Percentiles rank a stretch among this genome's conserved stretches.
phyloP scores from a whole-genome alignment of 2,888 invertebrate species.

The Noctua janthina region DNA sequence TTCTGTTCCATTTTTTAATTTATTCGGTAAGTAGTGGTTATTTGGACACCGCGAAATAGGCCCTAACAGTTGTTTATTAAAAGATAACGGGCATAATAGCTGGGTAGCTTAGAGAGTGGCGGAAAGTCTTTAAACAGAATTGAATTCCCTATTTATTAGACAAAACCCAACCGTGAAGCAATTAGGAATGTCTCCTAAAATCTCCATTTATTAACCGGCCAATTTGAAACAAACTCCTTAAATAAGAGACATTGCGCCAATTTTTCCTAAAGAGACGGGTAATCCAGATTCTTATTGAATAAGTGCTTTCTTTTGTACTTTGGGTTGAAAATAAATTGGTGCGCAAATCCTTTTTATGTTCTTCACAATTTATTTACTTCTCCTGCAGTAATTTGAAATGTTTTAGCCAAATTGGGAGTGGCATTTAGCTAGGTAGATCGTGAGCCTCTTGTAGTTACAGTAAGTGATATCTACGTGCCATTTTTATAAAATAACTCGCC shows the following conservation, averaged over 20 bases:
- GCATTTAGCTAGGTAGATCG: neutral
- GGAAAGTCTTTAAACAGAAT: neutral
- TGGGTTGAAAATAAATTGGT: slow-evolving; percentile 50
- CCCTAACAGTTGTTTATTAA: no score
- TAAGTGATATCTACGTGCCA: no score
- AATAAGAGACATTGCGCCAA: slow-evolving; percentile 38
- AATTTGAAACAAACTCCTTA: slow-evolving; percentile 51
- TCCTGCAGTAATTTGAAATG: slow-evolving; percentile 31
- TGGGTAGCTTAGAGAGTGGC: neutral
- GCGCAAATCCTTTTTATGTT: slow-evolving; percentile 42
- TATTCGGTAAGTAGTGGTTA: no score
- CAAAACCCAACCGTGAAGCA: slow-evolving; percentile 6
- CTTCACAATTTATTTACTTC: slow-evolving; percentile 26
- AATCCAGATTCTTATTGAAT: slow-evolving; percentile 54
- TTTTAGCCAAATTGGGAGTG: slow-evolving; percentile 33
- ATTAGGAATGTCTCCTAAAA: slow-evolving; percentile 30
- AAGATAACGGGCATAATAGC: neutral
- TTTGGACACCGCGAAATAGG: no score
- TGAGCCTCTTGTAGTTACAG: no score
- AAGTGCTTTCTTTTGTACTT: slow-evolving; percentile 59
- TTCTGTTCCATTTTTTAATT: no score
- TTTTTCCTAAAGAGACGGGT: slow-evolving; percentile 37
- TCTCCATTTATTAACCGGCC: slow-evolving; percentile 38
- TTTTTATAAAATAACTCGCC: no score
- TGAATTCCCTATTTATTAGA: slow-evolving; percentile 15